Conservation (phyloP, 2,113 vertebrate genomes). For the Geothlypis trichas region DNA sequence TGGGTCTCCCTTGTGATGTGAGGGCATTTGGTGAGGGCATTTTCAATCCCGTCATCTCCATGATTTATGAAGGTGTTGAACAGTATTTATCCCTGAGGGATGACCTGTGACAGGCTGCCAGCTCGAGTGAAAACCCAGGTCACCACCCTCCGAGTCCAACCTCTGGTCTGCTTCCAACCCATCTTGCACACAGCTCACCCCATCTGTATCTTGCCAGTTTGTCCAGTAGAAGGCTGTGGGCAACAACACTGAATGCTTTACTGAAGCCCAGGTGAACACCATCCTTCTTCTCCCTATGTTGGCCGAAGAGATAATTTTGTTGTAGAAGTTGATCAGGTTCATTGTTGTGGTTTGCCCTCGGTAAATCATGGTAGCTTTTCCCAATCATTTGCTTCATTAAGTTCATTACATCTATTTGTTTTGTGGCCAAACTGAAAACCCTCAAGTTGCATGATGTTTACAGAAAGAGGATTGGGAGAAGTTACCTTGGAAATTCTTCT, state of each 20-base stretch:
- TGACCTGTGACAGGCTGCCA: neutral
- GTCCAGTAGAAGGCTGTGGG: neutral
- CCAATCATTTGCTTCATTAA: neutral
- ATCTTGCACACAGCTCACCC: neutral
- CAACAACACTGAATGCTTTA: rapidly evolving
- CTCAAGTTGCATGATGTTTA: neutral
- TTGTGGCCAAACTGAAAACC: neutral
- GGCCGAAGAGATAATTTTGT: neutral
- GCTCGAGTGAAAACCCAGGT: neutral
- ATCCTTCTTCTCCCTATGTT: rapidly evolving
- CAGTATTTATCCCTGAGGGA: neutral
- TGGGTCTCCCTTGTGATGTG: neutral
- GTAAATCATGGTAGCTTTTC: neutral
- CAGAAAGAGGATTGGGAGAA: neutral
- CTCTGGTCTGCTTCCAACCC: neutral
- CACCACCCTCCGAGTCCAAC: rapidly evolving
- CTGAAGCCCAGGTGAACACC: neutral
- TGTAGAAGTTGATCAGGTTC: neutral
- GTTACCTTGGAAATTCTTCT: neutral
- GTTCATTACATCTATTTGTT: neutral
- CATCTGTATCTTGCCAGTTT: neutral
- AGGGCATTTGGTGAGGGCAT: neutral
- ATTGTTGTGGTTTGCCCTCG: rapidly evolving
- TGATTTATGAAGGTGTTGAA: neutral
- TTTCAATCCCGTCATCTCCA: neutral